Percentiles rank a stretch among this genome's conserved stretches.
phyloP scores from a whole-genome alignment of 2,797 vertebrate species.

The Pristis pectinata region DNA sequence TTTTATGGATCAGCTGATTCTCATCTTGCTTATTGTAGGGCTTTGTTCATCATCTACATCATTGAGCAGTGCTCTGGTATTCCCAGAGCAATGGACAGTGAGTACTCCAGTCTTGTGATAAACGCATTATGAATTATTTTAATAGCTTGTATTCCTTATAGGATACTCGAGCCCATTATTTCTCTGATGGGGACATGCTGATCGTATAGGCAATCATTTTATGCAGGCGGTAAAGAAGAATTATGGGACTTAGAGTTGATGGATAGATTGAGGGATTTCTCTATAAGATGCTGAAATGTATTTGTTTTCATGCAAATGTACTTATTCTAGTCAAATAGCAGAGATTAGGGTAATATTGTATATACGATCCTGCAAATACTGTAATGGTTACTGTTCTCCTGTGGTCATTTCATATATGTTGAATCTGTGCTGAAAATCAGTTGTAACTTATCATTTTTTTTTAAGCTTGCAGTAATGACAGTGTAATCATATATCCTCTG shows the following conservation, averaged over 20 bases:
- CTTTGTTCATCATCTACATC: slow-evolving; percentile 36
- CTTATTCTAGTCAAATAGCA: not conserved
- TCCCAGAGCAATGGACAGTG: slow-evolving; percentile 36
- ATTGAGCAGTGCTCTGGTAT: slow-evolving; percentile 32
- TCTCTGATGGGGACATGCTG: slow-evolving; percentile 33
- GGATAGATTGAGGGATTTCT: not conserved
- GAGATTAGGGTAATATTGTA: slow-evolving; percentile 2
- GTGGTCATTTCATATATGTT: slow-evolving; percentile 16
- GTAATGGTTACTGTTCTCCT: not conserved
- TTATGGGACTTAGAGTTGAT: not conserved
- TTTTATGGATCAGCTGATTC: slow-evolving; percentile 32
- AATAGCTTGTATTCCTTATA: slow-evolving; percentile 38
- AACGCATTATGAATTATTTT: slow-evolving; percentile 38
- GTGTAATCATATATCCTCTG: not conserved
- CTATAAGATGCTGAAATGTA: not conserved
- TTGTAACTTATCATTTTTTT: not conserved
- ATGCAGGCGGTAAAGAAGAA: slow-evolving; percentile 33
- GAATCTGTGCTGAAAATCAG: not conserved
- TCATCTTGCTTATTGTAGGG: slow-evolving; percentile 34
- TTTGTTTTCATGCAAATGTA: not conserved
- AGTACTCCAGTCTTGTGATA: slow-evolving; percentile 34
- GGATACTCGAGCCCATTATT: slow-evolving; percentile 32
- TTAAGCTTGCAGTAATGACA: not conserved
- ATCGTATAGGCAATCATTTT: slow-evolving; percentile 24
- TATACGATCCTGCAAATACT: not conserved